Evolutionary conservation across 1,140 invertebrate genomes (phyloP).

Genomic region (Nebria ingens): DNA sequence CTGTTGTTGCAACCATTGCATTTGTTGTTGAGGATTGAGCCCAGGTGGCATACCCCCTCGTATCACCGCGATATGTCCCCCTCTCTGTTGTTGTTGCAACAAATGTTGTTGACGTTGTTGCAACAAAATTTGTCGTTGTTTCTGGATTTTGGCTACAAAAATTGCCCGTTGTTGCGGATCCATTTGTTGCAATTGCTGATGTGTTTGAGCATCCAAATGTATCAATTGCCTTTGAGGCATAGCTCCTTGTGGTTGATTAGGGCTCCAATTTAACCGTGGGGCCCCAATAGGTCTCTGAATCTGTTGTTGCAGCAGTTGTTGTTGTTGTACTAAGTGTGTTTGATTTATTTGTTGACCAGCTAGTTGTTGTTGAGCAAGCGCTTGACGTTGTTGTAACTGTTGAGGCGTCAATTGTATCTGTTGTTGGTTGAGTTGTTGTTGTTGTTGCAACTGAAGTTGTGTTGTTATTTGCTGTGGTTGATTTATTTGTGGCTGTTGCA

Average conservation of each 20-base stretch:
- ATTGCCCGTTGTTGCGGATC: slow-evolving; percentile 64
- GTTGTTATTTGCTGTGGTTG: slow-evolving; percentile 17
- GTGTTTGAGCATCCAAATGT: slow-evolving; percentile 66
- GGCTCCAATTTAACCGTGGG: slow-evolving; percentile 21
- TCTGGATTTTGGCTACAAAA: slow-evolving; percentile 66
- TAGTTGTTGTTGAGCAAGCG: slow-evolving; percentile 23
- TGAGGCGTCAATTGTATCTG: slow-evolving; percentile 30
- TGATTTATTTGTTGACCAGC: slow-evolving; percentile 20
- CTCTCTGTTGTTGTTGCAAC: slow-evolving; percentile 41
- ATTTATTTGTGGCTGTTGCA: slow-evolving; percentile 16
- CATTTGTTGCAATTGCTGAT: slow-evolving; percentile 73
- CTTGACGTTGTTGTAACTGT: slow-evolving; percentile 25
- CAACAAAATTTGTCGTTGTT: slow-evolving; percentile 48
- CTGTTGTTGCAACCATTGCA: slow-evolving; percentile 54
- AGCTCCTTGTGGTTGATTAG: slow-evolving; percentile 31
- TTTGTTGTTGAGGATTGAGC: slow-evolving; percentile 51
- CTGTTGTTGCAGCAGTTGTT: slow-evolving; percentile 35
- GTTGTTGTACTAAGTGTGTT: slow-evolving; percentile 31
- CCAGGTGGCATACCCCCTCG: slow-evolving; percentile 41
- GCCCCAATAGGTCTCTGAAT: slow-evolving; percentile 15
- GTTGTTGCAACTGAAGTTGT: slow-evolving; percentile 25
- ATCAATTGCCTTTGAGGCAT: slow-evolving; percentile 53
- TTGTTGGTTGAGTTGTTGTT: slow-evolving; percentile 17
- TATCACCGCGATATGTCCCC: slow-evolving; percentile 36
- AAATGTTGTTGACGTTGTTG: slow-evolving; percentile 37